A percentile compares a stretch with the other conserved stretches of the same genome.
Conservation (phyloP, 2,113 vertebrate genomes). For the Sylvilagus bachmani region DNA sequence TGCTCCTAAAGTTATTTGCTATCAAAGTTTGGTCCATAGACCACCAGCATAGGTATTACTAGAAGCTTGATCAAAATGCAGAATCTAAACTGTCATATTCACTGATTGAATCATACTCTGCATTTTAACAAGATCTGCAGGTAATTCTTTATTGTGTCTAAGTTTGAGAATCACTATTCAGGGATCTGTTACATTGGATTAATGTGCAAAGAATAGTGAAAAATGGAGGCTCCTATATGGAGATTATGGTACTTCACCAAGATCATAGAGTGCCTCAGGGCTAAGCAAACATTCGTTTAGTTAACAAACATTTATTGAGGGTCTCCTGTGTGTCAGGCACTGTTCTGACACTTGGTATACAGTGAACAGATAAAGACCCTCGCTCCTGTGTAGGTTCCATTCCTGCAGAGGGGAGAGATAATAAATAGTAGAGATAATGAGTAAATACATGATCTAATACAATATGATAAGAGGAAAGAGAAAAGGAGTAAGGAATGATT, state of each 20-base stretch:
- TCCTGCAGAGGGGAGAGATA: not conserved
- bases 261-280: not conserved
- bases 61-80: not conserved
- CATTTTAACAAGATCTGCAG: not conserved
- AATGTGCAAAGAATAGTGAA: not conserved
- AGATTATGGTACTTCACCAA: not conserved
- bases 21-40: not conserved
- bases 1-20: not conserved
- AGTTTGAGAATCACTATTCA: not conserved
- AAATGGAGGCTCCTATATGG: not conserved
- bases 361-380: not conserved
- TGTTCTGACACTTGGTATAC: not conserved
- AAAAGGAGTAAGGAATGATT: not conserved
- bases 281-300: not conserved
- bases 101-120: not conserved
- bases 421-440: not conserved
- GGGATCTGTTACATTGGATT: not conserved
- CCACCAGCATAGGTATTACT: not conserved
- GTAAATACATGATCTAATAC: not conserved
- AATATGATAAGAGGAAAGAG: not conserved
- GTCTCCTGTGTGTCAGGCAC: not conserved
- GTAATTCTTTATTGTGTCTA: not conserved
- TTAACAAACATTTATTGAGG: not conserved
- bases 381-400: not conserved
- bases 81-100: not conserved